A percentile compares a stretch with the other conserved stretches of the same genome.
phyloP scores from a whole-genome alignment of 2,888 invertebrate genomes.

The Heliconius cydno region DNA sequence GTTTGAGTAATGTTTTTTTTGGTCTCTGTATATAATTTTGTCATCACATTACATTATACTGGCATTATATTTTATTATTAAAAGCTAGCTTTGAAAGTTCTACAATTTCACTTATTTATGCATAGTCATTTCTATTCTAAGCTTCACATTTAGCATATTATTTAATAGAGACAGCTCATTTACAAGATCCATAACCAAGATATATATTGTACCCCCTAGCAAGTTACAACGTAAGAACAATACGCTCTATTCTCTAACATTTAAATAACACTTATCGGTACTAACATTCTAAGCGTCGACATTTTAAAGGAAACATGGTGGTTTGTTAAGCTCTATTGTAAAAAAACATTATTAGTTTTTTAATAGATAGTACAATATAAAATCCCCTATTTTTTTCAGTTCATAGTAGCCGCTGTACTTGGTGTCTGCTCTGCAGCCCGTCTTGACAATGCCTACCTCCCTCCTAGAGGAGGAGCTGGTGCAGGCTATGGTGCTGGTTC shows the following conservation, averaged over 20 bases:
- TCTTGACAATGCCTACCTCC: conserved; percentile 79
- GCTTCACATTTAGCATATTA: conserved; percentile 1
- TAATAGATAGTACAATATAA: background rate
- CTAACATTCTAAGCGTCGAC: conserved; percentile 32
- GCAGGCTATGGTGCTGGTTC: conserved; percentile 70
- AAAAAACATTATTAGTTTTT: background rate
- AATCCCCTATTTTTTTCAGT: conserved; percentile 54
- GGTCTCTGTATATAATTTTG: background rate
- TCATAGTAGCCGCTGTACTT: conserved; percentile 74
- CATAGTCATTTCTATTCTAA: background rate
- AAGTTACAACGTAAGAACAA: conserved; percentile 37
- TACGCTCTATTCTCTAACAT: conserved; percentile 28
- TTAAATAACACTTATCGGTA: conserved; percentile 37
- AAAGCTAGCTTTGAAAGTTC: background rate
- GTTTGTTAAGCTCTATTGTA: conserved; percentile 14
- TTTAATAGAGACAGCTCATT: conserved; percentile 23
- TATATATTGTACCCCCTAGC: conserved; percentile 34
- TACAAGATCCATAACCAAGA: conserved; percentile 11
- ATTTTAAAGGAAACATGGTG: conserved; percentile 32
- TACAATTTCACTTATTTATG: conserved; percentile 10
- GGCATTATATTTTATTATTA: too few species aligned
- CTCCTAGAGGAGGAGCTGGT: conserved; percentile 74
- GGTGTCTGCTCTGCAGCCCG: conserved; percentile 77
- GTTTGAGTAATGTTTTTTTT: background rate
- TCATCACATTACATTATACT: too few species aligned